Conservation (phyloP, 2,113 vertebrate species). For the Pachyramphus minor region DNA sequence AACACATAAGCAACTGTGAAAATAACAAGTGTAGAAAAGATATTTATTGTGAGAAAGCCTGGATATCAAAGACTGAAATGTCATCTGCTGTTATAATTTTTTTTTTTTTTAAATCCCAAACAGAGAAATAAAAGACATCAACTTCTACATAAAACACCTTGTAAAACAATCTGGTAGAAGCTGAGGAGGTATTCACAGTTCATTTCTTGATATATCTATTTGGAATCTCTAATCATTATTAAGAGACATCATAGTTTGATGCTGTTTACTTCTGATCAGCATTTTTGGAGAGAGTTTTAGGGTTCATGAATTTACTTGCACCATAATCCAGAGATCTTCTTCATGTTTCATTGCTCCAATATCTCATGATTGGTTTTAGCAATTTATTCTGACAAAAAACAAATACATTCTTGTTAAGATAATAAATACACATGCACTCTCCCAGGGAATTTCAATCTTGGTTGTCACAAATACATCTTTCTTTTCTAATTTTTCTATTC, state of each 20-base stretch:
- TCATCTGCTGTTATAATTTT: not conserved
- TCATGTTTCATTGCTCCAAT: not conserved
- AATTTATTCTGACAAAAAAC: constrained; percentile 38
- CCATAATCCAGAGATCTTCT: not conserved
- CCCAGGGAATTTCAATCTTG: constrained; percentile 26
- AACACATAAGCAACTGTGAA: not conserved
- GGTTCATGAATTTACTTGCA: not conserved
- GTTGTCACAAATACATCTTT: constrained; percentile 45
- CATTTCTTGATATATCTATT: constrained; percentile 28
- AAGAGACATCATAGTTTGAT: not conserved
- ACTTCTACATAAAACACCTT: not conserved
- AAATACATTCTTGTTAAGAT: not conserved
- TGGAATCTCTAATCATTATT: not conserved
- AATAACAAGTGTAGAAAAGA: not conserved
- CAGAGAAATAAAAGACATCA: not conserved
- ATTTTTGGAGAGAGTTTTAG: not conserved
- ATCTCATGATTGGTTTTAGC: not conserved
- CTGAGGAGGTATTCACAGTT: not conserved
- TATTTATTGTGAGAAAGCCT: not conserved
- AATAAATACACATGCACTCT: constrained; percentile 4
- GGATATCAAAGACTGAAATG: not conserved
- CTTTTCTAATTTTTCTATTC: constrained; percentile 25
- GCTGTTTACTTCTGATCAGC: not conserved
- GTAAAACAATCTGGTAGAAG: not conserved
- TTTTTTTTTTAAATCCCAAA: not conserved